Evolutionary conservation across 2,113 vertebrate species (phyloP).

Genomic region (Cisticola juncidis): DNA sequence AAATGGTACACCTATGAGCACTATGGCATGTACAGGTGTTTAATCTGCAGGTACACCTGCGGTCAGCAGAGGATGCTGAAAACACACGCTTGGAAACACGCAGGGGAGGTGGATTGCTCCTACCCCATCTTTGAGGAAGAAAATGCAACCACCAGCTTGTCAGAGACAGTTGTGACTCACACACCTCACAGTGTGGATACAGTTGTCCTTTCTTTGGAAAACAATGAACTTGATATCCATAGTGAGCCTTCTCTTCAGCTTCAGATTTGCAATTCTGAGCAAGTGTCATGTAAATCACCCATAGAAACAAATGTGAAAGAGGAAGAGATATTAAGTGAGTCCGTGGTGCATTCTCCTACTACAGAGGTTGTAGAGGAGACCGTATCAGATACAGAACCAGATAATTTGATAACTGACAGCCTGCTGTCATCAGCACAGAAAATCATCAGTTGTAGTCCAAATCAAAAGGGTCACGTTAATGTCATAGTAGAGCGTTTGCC

Average conservation of each 20-base stretch:
- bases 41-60: slow-evolving; percentile 98
- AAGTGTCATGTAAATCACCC: neutral
- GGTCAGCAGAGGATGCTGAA: slow-evolving; percentile 96
- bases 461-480: slow-evolving; percentile 90
- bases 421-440: slow-evolving; percentile 95
- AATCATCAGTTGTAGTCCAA: slow-evolving; percentile 90
- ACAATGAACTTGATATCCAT: slow-evolving; percentile 69
- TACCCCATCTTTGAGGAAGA: slow-evolving; percentile 97
- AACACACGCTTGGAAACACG: slow-evolving; percentile 97
- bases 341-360: slow-evolving; percentile 44
- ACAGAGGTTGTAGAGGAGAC: slow-evolving; percentile 81
- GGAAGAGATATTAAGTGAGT: slow-evolving; percentile 19
- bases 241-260: slow-evolving; percentile 77
- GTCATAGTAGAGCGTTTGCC: slow-evolving; percentile 98
- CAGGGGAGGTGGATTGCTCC: slow-evolving; percentile 92
- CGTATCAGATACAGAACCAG: slow-evolving; percentile 78
- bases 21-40: slow-evolving; percentile 91
- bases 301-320: slow-evolving; percentile 33
- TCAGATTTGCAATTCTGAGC: slow-evolving; percentile 80
- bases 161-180: slow-evolving; percentile 54
- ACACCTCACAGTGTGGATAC: slow-evolving; percentile 72
- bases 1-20: slow-evolving; percentile 94
- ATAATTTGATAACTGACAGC: slow-evolving; percentile 80
- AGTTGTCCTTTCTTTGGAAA: slow-evolving; percentile 82
- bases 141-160: slow-evolving; percentile 59